These are phyloP conservation scores for Cerastis leucographa DNA, from an alignment of 2,888 invertebrate species.

Conservation along the genomic window DNA sequence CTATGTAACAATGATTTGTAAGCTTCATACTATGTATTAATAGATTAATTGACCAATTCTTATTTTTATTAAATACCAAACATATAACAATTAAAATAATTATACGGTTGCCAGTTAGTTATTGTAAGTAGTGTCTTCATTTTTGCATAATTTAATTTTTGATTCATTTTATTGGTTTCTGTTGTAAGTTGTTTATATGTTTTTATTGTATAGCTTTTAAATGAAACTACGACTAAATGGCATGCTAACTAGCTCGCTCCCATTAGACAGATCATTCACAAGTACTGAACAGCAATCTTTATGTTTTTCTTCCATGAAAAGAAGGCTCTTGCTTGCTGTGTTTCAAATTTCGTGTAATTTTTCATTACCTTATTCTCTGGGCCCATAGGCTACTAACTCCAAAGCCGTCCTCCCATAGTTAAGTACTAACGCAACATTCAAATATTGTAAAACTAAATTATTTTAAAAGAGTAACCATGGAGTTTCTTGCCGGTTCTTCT, in stretches of 20 bases:
- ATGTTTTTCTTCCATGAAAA: too few relatives aligned
- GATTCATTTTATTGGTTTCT: not conserved
- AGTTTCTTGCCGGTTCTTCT: too few relatives aligned
- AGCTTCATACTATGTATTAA: conserved; percentile 1
- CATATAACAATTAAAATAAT: conserved; percentile 10
- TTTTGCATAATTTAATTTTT: not conserved
- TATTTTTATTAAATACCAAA: conserved; percentile 25
- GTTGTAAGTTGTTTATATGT: not conserved
- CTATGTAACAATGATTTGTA: conserved; percentile 15
- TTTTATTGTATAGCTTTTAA: not conserved
- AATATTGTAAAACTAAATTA: too few relatives aligned
- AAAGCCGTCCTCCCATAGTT: too few relatives aligned
- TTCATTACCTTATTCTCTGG: too few relatives aligned
- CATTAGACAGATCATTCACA: not conserved
- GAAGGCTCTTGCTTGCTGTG: too few relatives aligned
- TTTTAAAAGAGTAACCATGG: too few relatives aligned
- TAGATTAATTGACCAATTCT: conserved; percentile 1
- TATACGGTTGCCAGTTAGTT: conserved; percentile 14
- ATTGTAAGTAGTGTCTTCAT: conserved; percentile 4
- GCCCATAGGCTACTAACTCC: too few relatives aligned
- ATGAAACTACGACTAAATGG: not conserved
- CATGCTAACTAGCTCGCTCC: not conserved
- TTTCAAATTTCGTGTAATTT: too few relatives aligned
- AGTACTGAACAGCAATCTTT: too few relatives aligned
- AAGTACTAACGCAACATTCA: too few relatives aligned